Evolutionary conservation across 2,113 vertebrate species (phyloP).

Genomic region (Mus spicilegus): DNA sequence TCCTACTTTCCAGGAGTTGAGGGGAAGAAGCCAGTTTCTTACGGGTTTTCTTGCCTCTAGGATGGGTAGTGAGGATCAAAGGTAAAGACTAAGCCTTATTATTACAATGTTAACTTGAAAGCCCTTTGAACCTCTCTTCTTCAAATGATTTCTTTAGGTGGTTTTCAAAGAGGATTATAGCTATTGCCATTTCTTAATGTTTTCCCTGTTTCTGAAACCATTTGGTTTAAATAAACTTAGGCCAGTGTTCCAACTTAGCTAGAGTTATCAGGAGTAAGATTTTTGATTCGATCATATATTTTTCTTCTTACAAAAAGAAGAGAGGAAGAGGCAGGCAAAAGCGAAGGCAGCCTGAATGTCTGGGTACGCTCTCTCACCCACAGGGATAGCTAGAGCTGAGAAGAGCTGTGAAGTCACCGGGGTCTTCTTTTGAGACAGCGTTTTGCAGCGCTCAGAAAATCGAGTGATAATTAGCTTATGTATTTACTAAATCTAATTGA

Average conservation of each 20-base stretch:
- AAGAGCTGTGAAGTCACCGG: neutral
- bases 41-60: neutral
- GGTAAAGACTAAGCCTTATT: neutral
- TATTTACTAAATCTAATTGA: slow-evolving; percentile 55
- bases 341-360: neutral
- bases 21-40: neutral
- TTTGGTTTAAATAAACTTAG: slow-evolving; percentile 51
- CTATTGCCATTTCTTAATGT: slow-evolving; percentile 51
- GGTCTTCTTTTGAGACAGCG: neutral
- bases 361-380: neutral
- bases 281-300: slow-evolving; percentile 15
- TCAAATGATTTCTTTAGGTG: slow-evolving; percentile 62
- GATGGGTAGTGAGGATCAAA: slow-evolving; percentile 30
- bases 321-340: neutral
- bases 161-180: slow-evolving; percentile 57
- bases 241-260: slow-evolving; percentile 47
- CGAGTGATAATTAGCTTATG: slow-evolving; percentile 26
- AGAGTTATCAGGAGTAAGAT: slow-evolving; percentile 3
- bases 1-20: neutral
- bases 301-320: neutral
- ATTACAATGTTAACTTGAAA: neutral
- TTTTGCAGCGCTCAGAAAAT: slow-evolving; percentile 13
- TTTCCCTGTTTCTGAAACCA: slow-evolving; percentile 67
- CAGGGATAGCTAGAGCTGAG: neutral
- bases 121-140: slow-evolving; percentile 54